Conservation (phyloP, 2,113 vertebrate species). For the Asarcornis scutulata region DNA sequence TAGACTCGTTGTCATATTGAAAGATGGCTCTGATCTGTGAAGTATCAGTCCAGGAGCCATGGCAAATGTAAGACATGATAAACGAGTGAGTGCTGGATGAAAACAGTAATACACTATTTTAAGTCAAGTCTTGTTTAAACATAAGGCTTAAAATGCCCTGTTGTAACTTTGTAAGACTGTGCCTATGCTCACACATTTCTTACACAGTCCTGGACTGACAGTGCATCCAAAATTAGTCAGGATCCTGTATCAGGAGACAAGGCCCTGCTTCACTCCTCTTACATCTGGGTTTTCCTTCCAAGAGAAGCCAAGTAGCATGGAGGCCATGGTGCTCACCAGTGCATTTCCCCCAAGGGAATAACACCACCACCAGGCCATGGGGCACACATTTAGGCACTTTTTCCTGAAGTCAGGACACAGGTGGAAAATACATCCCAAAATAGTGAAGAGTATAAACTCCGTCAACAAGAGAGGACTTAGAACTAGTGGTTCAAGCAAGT, state of each 20-base stretch:
- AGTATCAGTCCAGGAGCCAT: background rate
- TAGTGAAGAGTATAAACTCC: background rate
- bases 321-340: fast-evolving
- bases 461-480: background rate
- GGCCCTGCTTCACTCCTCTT: background rate
- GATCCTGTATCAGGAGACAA: background rate
- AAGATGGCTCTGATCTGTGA: background rate
- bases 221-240: background rate
- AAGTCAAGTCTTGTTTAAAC: background rate
- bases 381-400: background rate
- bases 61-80: background rate
- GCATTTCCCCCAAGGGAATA: fast-evolving
- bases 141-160: background rate
- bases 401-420: background rate
- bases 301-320: background rate
- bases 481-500: background rate
- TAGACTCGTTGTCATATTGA: background rate
- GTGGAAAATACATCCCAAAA: background rate
- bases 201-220: background rate
- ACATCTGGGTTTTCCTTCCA: background rate
- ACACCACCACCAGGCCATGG: background rate
- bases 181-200: background rate
- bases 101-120: background rate
- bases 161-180: background rate
- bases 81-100: background rate